phyloP scores from a whole-genome alignment of 2,888 invertebrate species.

The Cerastis rubricosa region DNA sequence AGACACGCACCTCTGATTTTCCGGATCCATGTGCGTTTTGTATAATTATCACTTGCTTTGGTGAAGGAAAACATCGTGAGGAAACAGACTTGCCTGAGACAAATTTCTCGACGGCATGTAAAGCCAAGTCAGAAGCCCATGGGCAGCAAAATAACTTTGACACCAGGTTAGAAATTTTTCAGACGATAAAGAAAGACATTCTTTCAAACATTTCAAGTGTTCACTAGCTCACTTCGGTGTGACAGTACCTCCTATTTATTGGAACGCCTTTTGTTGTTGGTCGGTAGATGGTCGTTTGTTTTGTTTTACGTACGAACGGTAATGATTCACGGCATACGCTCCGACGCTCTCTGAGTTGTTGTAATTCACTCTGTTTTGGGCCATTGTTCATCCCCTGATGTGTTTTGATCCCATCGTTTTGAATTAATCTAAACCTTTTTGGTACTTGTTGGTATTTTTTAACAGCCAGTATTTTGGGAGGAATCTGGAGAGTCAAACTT shows the following conservation, averaged over 20 bases:
- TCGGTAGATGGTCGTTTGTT: slow-evolving; percentile 76
- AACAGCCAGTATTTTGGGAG: background rate
- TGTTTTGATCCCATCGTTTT: background rate
- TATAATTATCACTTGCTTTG: too few species aligned
- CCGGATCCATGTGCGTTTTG: too few species aligned
- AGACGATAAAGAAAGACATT: background rate
- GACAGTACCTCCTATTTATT: slow-evolving; percentile 71
- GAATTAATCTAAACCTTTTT: background rate
- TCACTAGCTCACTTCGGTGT: slow-evolving; percentile 68
- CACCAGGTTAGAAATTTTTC: too few species aligned
- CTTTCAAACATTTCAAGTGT: background rate
- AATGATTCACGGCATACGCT: slow-evolving; percentile 76
- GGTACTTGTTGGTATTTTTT: background rate
- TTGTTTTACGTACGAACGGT: slow-evolving; percentile 70
- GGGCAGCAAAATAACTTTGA: too few species aligned
- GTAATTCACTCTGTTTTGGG: slow-evolving; percentile 52
- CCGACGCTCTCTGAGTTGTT: slow-evolving; percentile 48
- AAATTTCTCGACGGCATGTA: too few species aligned
- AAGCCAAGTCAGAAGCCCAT: too few species aligned
- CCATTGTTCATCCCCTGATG: slow-evolving; percentile 11
- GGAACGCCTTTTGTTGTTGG: slow-evolving; percentile 78
- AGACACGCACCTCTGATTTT: too few species aligned
- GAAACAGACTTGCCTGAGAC: too few species aligned
- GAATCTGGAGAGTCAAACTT: too few species aligned
- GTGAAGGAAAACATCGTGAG: too few species aligned